Percentiles rank a stretch among this genome's conserved stretches.
These are phyloP conservation scores for Drosophila serrata DNA, from an alignment of 1,140 invertebrate species.

Conservation along the genomic window DNA sequence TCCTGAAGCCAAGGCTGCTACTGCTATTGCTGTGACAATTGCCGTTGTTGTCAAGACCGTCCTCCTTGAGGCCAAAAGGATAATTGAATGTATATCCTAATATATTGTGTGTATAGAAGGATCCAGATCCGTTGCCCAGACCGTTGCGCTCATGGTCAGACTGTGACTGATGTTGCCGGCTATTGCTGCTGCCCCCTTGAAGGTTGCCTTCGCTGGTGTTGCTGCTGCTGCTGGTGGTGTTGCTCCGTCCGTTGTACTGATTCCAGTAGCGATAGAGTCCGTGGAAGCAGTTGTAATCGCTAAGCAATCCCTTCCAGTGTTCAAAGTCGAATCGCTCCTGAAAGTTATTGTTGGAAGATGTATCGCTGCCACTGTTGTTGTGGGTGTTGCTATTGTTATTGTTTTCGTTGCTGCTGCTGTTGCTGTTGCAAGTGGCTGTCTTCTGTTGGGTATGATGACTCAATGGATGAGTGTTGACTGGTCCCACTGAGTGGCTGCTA, in stretches of 20 bases:
- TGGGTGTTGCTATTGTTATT: constrained; percentile 24
- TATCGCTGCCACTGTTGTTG: constrained; percentile 62
- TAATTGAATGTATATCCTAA: constrained; percentile 84
- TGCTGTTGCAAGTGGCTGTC: constrained; percentile 5
- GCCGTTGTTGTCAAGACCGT: constrained; percentile 30
- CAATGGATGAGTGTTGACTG: constrained; percentile 20
- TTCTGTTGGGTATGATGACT: neutral
- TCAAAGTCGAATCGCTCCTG: constrained; percentile 81
- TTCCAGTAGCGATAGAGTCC: constrained; percentile 81
- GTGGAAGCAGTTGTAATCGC: constrained; percentile 78
- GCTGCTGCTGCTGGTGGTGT: constrained; percentile 9
- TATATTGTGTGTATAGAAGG: constrained; percentile 82
- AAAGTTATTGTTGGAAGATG: constrained; percentile 80
- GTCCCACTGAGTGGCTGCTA: constrained; percentile 2
- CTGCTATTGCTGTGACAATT: constrained; percentile 22
- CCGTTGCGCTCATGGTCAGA: constrained; percentile 55
- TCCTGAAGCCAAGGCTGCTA: constrained; percentile 28
- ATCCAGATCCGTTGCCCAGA: constrained; percentile 58
- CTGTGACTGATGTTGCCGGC: constrained; percentile 23
- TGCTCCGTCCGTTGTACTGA: constrained; percentile 48
- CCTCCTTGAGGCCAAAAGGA: constrained; percentile 69
- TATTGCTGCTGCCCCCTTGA: constrained; percentile 10
- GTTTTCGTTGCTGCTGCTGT: constrained; percentile 18
- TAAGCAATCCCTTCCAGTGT: constrained; percentile 75
- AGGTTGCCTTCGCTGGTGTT: constrained; percentile 10